These are phyloP conservation scores for Elanus axillaris DNA, from an alignment of 2,113 vertebrate species.

Conservation along the genomic window DNA sequence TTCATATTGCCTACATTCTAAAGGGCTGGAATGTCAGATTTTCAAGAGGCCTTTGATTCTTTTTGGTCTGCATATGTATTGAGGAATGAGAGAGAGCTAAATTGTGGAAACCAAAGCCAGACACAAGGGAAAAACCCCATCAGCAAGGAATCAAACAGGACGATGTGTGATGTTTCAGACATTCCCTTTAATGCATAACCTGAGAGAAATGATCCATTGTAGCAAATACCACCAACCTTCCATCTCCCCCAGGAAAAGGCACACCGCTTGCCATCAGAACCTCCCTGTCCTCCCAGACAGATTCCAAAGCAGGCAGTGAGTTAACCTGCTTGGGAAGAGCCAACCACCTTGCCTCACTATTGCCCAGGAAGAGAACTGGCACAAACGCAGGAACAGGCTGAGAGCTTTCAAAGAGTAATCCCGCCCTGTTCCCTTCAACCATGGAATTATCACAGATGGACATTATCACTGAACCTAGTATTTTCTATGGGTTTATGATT, in stretches of 20 bases:
- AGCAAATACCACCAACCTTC: background rate
- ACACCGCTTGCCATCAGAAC: background rate
- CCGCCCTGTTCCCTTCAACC: background rate
- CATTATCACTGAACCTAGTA: background rate
- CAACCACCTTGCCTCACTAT: rapidly evolving
- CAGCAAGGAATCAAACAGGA: background rate
- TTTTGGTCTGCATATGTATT: background rate
- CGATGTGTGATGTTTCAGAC: background rate
- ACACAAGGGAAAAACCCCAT: background rate
- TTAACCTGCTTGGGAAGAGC: background rate
- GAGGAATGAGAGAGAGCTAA: background rate
- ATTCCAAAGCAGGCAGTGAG: background rate
- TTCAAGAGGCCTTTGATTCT: background rate
- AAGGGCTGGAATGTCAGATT: background rate
- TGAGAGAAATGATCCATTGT: background rate
- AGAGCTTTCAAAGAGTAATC: background rate
- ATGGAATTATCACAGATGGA: background rate
- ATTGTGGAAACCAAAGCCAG: background rate
- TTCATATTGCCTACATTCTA: background rate
- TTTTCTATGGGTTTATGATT: background rate
- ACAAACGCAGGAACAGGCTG: background rate
- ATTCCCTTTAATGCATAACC: background rate
- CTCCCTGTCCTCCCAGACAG: background rate
- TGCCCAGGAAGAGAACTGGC: background rate
- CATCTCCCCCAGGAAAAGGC: background rate